Evolutionary conservation across 2,888 invertebrate genomes (phyloP).

Genomic region (Drosophila ochracea): DNA sequence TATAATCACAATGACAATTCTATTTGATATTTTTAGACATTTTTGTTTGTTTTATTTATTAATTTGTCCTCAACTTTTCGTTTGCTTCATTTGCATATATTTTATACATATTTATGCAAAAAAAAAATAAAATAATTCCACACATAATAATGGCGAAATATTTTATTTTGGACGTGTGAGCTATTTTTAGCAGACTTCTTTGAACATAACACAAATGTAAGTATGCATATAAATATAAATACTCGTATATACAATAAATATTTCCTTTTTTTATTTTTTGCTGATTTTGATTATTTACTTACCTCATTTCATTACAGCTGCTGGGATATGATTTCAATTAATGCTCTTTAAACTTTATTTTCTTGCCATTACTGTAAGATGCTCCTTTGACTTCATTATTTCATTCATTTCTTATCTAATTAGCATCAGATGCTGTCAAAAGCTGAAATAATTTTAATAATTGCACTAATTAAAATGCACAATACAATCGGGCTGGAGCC

Average conservation of each 20-base stretch:
- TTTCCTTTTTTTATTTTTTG: not conserved
- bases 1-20: not conserved
- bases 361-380: not conserved
- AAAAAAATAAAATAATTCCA: slow-evolving; percentile 4
- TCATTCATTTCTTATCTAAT: slow-evolving; percentile 44
- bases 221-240: not conserved
- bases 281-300: not conserved
- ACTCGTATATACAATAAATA: not conserved
- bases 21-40: slow-evolving; percentile 15
- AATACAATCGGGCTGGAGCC: slow-evolving; percentile 24
- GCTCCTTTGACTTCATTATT: slow-evolving; percentile 8
- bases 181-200: slow-evolving; percentile 28
- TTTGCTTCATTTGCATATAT: slow-evolving; percentile 1
- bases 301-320: slow-evolving; percentile 1
- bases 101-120: not conserved
- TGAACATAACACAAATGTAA: not conserved
- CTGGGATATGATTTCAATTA: slow-evolving; percentile 8
- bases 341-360: slow-evolving; percentile 14
- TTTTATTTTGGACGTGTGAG: slow-evolving; percentile 3
- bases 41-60: slow-evolving; percentile 43
- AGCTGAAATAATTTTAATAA: slow-evolving; percentile 54
- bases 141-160: slow-evolving; percentile 5
- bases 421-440: slow-evolving; percentile 34
- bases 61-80: slow-evolving; percentile 46
- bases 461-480: slow-evolving; percentile 62